Percentiles rank a stretch among this genome's conserved stretches.
Evolutionary conservation across 2,113 vertebrate species (phyloP).

Genomic region (Calyptommatus sinebrachiatus): DNA sequence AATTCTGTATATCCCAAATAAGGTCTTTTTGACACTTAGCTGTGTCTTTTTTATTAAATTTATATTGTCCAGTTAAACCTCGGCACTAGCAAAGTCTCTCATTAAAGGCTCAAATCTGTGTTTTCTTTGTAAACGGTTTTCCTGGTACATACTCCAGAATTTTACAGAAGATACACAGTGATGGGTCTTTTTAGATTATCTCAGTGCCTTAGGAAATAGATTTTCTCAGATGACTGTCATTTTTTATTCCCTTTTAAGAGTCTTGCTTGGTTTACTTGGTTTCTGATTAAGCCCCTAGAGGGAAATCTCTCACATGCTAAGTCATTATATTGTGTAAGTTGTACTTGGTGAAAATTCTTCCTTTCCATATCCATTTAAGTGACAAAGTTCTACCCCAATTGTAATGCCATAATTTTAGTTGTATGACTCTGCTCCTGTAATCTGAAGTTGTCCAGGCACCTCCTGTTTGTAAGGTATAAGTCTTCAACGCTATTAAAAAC

Average conservation of each 20-base stretch:
- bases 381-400: no score
- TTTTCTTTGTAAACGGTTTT: conserved; percentile 4
- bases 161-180: neutral
- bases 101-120: conserved; percentile 7
- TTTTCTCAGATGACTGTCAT: conserved; percentile 17
- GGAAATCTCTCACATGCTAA: conserved; percentile 14
- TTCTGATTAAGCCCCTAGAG: conserved; percentile 2
- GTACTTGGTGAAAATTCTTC: no score
- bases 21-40: conserved; percentile 23
- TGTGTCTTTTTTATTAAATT: conserved; percentile 24
- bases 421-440: neutral
- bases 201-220: conserved; percentile 16
- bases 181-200: conserved; percentile 19
- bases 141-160: conserved; percentile 3
- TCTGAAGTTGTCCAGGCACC: neutral
- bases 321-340: neutral
- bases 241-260: neutral
- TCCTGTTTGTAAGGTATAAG: neutral
- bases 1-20: conserved; percentile 18
- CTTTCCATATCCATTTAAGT: no score
- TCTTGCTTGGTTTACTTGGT: neutral
- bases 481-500: conserved; percentile 23
- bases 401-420: neutral
- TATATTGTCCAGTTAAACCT: conserved; percentile 11
- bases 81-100: conserved; percentile 12